Evolutionary conservation across 2,797 vertebrate genomes (phyloP).

Genomic region (Hemibagrus guttatus): DNA sequence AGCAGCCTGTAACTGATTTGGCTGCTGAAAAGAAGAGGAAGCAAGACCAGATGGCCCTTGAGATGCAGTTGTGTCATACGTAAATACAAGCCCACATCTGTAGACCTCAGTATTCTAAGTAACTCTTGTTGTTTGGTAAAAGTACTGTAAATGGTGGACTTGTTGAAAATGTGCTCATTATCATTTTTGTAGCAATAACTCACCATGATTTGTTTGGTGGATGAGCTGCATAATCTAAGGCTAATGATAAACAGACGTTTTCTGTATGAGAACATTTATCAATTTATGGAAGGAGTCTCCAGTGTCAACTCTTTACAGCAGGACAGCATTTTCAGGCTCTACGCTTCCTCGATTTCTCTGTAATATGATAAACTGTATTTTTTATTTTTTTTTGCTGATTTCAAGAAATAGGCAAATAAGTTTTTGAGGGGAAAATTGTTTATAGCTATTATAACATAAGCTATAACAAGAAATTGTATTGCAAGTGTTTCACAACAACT

Average conservation of each 20-base stretch:
- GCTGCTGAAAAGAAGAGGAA: constrained; percentile 24
- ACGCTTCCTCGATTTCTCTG: not conserved
- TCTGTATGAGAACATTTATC: not conserved
- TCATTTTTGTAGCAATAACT: not conserved
- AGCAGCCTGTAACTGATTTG: constrained; percentile 50
- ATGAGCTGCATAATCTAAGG: not conserved
- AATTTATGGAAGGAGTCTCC: not conserved
- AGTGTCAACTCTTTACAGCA: not conserved
- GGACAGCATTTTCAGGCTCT: not conserved
- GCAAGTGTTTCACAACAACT: not conserved
- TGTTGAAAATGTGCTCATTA: not conserved
- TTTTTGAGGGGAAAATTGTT: not conserved
- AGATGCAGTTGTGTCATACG: constrained; percentile 61
- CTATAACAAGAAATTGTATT: not conserved
- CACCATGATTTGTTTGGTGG: not conserved
- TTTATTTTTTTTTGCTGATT: not conserved
- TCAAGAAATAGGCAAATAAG: not conserved
- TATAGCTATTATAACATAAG: not conserved
- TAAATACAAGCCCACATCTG: constrained; percentile 32
- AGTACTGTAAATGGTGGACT: not conserved
- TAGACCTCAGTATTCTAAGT: constrained; percentile 42
- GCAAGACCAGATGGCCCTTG: constrained; percentile 51
- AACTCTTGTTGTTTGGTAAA: constrained; percentile 58
- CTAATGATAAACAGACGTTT: not conserved
- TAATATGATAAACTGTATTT: not conserved